phyloP scores from a whole-genome alignment of 2,113 vertebrate species.

The Serilophus lunatus region DNA sequence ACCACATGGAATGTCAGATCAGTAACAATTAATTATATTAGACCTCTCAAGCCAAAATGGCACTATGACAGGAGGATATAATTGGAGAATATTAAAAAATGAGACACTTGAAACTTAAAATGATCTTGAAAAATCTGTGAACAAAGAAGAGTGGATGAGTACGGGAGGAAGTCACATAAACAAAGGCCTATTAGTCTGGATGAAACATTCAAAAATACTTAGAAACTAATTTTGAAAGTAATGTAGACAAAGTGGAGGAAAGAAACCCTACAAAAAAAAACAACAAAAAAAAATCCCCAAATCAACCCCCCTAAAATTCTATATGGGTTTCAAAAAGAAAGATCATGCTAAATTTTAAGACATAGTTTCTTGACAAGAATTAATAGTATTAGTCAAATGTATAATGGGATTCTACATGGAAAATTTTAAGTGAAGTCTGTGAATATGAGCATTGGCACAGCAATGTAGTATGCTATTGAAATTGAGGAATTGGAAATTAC shows the following conservation, averaged over 20 bases:
- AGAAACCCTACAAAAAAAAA: no score
- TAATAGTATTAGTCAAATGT: not conserved
- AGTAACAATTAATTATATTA: not conserved
- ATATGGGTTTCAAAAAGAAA: not conserved
- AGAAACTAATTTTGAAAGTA: not conserved
- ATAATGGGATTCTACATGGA: not conserved
- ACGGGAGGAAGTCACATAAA: not conserved
- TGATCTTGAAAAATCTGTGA: not conserved
- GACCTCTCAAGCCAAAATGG: not conserved
- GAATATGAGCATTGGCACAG: not conserved
- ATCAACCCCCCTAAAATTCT: not conserved
- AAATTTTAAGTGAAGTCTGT: not conserved
- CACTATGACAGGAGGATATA: not conserved
- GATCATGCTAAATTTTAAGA: not conserved
- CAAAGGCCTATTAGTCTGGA: not conserved
- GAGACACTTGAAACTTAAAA: not conserved
- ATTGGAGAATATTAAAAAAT: not conserved
- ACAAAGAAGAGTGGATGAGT: rapidly evolving
- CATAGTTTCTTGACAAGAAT: not conserved
- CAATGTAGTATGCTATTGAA: not conserved
- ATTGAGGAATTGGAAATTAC: not conserved
- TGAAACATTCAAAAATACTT: not conserved
- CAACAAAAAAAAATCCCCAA: no score
- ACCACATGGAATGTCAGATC: not conserved
- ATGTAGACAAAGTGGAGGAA: not conserved